Base-by-base conservation (phyloP, 2,888 invertebrate species). In the Oscheius myriophilus region DNA sequence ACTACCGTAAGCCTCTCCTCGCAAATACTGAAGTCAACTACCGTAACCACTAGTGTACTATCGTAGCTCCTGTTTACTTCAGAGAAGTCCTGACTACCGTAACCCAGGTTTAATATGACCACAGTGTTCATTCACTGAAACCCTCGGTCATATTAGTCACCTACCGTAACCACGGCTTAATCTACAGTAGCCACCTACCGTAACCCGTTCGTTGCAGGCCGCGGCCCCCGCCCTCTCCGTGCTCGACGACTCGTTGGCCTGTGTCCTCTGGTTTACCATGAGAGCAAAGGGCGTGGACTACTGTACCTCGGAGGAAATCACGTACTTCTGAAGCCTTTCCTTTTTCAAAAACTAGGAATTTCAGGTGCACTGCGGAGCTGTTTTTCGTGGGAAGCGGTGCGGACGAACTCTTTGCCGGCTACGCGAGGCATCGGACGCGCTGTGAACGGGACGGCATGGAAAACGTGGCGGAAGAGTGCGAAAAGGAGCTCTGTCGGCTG, bases 391-490 rank as follows among this genome's bases (percentile, higher is more conserved):
- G 97, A 43, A 94, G 94, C 89, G 97, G 97, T 9, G 96, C 97
- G 0, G 98, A 98, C 90, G 98, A 98, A 89, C 90, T 96, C 73
- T 92, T 97, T 86, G 96, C 94, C 58, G 97, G 97, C 1, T 97
- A 97, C 86, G 91, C 92, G 43, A 90, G 95, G 70, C 96, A 97
- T 86, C 90, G 94, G 82, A 92, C 91, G 87, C 77, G 89, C 89
- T 81, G 90, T 89, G 90, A 80, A 41, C 73, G 69, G 26, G 72
- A 69, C 14, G 59, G 78, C 51, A 21, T 42, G 1, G 57, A 46
- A 16, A 52, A 68, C 12, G 68, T 75, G 3, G 73, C 71, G 0
- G 71, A 79, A 53, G 80, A 93, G 87, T 87, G 94, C 43, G 88
- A 90, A 58, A 88, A 91, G 72, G 96, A 97, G 87, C 91, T 96